Conservation (phyloP, 2,888 invertebrate genomes). For the Pheosia gnoma region DNA sequence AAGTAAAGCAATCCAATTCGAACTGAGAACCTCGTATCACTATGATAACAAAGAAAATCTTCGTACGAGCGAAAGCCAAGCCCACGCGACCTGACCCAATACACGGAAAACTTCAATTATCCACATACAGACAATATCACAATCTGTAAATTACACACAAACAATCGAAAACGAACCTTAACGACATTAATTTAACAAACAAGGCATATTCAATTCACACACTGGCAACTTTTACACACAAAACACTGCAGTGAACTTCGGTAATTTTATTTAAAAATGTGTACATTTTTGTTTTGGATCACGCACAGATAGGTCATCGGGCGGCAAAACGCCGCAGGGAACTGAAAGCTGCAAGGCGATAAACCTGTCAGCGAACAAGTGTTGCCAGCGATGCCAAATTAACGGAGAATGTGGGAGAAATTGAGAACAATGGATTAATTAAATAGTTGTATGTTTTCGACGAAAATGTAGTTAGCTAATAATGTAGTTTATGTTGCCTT, state of each 20-base stretch:
- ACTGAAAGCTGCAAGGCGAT: conserved; percentile 57
- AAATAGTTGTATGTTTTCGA: not conserved
- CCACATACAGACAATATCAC: not conserved
- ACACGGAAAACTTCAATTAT: conserved; percentile 31
- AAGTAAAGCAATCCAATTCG: too few relatives aligned
- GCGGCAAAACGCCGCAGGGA: conserved; percentile 58
- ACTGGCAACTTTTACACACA: conserved; percentile 17
- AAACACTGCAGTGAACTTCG: conserved; percentile 22
- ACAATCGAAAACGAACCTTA: conserved; percentile 26
- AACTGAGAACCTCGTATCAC: not conserved
- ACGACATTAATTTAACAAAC: conserved; percentile 23
- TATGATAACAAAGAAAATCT: conserved; percentile 14
- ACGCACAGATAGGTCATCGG: conserved; percentile 26
- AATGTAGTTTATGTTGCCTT: not conserved
- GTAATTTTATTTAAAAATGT: conserved; percentile 12
- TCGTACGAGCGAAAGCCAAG: conserved; percentile 7
- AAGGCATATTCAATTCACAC: conserved; percentile 9
- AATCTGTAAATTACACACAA: not conserved
- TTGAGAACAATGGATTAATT: not conserved
- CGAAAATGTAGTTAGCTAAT: not conserved
- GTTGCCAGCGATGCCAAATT: conserved; percentile 29
- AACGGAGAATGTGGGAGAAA: conserved; percentile 12
- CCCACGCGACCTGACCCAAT: conserved; percentile 25
- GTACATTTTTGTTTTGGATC: not conserved
- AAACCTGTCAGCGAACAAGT: conserved; percentile 38